These are phyloP conservation scores for Sceliomorpha sp. DNA, from an alignment of 2,888 invertebrate genomes.

Conservation along the genomic window DNA sequence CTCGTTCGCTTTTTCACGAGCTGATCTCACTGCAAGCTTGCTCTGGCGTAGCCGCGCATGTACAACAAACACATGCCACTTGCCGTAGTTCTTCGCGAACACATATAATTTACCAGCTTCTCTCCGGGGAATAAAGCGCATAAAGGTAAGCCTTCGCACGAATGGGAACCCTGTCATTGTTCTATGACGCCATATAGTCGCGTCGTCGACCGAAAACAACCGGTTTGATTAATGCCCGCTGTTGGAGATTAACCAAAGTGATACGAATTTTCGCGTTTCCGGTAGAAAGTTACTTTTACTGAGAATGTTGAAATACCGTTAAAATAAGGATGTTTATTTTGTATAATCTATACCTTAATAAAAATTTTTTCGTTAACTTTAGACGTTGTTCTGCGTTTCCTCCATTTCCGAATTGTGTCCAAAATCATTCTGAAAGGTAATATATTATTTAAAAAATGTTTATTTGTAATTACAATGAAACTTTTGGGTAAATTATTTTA, in stretches of 20 bases:
- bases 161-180: conserved; percentile 11
- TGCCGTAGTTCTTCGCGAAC: conserved; percentile 27
- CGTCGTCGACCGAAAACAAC: background rate
- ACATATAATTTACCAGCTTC: conserved; percentile 27
- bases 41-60: conserved; percentile 11
- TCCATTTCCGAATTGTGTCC: too few species aligned
- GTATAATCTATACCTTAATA: too few species aligned
- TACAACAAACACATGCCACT: conserved; percentile 29
- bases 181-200: background rate
- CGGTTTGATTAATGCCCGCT: background rate
- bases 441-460: too few species aligned
- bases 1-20: conserved; percentile 25
- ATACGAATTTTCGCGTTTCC: background rate
- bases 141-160: conserved; percentile 13
- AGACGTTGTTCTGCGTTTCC: too few species aligned
- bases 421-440: too few species aligned
- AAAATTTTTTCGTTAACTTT: too few species aligned
- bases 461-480: too few species aligned
- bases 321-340: too few species aligned
- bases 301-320: too few species aligned
- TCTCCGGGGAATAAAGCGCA: background rate
- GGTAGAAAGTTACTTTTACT: too few species aligned
- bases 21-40: conserved; percentile 28
- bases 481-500: too few species aligned
- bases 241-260: background rate